A percentile compares a stretch with the other conserved stretches of the same genome.
phyloP scores from a whole-genome alignment of 2,797 vertebrate species.

The Valencia hispanica region DNA sequence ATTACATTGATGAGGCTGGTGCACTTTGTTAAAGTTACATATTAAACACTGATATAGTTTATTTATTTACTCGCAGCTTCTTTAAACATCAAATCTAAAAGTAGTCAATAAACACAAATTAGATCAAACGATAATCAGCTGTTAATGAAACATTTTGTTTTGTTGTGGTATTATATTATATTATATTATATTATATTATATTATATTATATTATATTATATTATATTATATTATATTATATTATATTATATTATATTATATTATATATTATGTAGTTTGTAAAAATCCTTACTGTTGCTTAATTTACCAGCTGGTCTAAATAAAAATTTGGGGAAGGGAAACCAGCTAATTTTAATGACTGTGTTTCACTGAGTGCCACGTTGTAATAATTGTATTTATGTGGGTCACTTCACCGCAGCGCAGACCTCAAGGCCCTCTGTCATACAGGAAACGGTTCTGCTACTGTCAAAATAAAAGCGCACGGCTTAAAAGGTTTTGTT shows the following conservation, averaged over 20 bases:
- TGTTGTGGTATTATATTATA: too few relatives aligned
- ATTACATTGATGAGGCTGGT: neutral
- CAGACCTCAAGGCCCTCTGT: neutral
- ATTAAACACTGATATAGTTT: neutral
- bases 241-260: too few relatives aligned
- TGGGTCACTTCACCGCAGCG: constrained; percentile 9
- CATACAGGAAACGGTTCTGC: constrained; percentile 7
- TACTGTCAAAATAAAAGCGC: constrained; percentile 41
- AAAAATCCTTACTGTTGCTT: neutral
- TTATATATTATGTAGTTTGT: neutral
- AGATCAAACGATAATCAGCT: neutral
- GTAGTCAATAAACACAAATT: neutral
- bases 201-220: too few relatives aligned
- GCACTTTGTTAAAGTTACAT: neutral
- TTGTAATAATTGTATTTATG: constrained; percentile 8
- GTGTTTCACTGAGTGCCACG: constrained; percentile 2
- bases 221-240: too few relatives aligned
- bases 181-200: too few relatives aligned
- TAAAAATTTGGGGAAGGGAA: neutral
- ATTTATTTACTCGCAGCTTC: neutral
- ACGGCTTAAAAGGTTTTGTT: rapidly evolving
- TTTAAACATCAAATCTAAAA: neutral
- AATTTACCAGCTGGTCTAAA: neutral
- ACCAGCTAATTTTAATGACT: neutral
- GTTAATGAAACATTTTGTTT: neutral